Evolutionary conservation across 2,888 invertebrate genomes (phyloP).

Genomic region (Schizaphis graminum): DNA sequence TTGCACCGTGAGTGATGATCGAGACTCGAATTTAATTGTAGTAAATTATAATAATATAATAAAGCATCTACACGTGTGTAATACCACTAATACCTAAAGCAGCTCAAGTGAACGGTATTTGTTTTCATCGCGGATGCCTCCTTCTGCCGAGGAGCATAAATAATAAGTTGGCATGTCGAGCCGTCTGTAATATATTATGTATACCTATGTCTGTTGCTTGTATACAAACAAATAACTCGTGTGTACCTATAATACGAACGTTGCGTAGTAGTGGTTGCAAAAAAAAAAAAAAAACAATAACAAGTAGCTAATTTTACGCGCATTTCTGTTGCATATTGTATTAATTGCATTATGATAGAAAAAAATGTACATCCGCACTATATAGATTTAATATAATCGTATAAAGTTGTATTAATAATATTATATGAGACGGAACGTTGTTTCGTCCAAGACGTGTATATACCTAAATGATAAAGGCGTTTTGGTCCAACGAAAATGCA

Average conservation of each 20-base stretch:
- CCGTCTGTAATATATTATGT: not conserved
- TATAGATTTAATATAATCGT: not conserved
- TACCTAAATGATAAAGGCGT: not conserved
- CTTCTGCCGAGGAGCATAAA: constrained; percentile 27
- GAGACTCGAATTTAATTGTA: not conserved
- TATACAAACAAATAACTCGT: constrained; percentile 16
- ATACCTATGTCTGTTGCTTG: not conserved
- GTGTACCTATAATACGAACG: not conserved
- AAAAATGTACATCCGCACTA: not conserved
- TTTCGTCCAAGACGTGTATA: not conserved
- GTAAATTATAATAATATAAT: not conserved
- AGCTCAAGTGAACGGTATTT: not conserved
- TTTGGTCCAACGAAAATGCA: not conserved
- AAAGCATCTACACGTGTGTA: not conserved
- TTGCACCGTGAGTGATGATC: constrained; percentile 14
- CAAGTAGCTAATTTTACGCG: constrained; percentile 2
- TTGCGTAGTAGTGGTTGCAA: not conserved
- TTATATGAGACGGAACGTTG: not conserved
- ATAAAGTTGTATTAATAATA: not conserved
- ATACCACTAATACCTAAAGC: not conserved
- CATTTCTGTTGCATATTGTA: not conserved
- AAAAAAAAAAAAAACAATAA: not conserved
- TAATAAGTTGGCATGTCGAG: constrained; percentile 37
- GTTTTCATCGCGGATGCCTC: not conserved
- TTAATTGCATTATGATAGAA: not conserved